Evolutionary conservation across 2,113 vertebrate genomes (phyloP).

Genomic region (Cynopterus brachyotis): DNA sequence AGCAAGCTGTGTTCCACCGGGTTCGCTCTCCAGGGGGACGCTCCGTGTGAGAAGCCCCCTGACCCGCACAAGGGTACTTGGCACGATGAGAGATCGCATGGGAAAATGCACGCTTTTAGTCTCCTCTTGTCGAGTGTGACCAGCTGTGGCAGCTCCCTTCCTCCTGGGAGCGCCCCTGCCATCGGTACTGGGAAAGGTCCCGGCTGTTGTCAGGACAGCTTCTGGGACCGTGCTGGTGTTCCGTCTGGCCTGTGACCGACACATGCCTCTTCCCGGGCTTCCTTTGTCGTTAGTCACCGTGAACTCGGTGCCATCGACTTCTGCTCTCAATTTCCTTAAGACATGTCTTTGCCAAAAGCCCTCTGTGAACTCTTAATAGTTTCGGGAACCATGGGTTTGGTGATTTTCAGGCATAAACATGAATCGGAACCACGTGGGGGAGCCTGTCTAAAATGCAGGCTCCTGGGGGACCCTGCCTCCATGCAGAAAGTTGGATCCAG

Average conservation of each 20-base stretch:
- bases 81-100: background rate
- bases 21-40: background rate
- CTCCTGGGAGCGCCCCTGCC: background rate
- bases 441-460: background rate
- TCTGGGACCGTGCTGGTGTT: fast-evolving
- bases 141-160: background rate
- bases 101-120: background rate
- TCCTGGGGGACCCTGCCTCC: fast-evolving
- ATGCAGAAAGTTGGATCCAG: background rate
- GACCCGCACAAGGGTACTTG: background rate
- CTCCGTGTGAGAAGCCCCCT: background rate
- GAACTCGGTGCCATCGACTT: background rate
- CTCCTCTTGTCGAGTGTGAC: background rate
- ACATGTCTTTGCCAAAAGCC: background rate
- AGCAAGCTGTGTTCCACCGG: no score
- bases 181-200: no score
- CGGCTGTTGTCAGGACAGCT: background rate
- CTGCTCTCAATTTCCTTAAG: background rate
- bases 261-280: background rate
- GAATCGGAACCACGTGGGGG: background rate
- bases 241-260: background rate
- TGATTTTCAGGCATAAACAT: background rate
- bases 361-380: background rate
- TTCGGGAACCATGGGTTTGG: background rate
- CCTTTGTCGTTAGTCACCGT: background rate